Base-by-base conservation (phyloP, 2,888 invertebrate genomes). In the Autographa pulchrina region DNA sequence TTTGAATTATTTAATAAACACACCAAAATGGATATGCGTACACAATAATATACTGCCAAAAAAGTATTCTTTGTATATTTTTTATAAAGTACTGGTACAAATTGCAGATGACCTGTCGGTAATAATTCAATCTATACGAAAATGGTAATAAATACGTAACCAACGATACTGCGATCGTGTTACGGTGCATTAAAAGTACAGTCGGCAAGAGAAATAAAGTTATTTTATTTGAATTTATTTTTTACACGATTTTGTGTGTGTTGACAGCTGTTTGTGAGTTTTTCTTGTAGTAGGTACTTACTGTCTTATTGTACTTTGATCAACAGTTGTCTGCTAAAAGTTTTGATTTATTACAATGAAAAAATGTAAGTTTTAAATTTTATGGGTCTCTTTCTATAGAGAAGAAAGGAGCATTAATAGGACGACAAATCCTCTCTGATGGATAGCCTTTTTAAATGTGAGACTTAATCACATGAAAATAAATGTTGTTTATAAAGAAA, bases 101-200 rank as follows among this genome's bases (percentile, higher is more conserved):
- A 72, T 74, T 58, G 83, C 77, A 72, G 83, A 75, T 70, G 68
- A 61, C 35, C 66, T 72, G 69, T 67, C 68, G 72, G 73, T 81
- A 82, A 84, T 81, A 82, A 84, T 84, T 84, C 77, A 81, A 84
- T 80, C 77, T 78, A 75, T 75, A 75, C 74, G 75, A 84, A 80
- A 82, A 78, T 77, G 77, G 78, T 74, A 73, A 71, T 84, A 84
- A 82, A 80, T 80, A 65, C 80, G 70, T 76, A 71, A 68, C 75
- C 72, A 80, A 77, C 74, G 74, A 78, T 82, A 82, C 75, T 66
- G 56, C 72, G 64, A 67, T 70, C 68, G 60, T 63, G 79, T 74
- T 84, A 75, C 75, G 74, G 80, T 84, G 77, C 62, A 70, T 73
- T 77, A 67, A 2, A 58, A 9, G 74, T 83, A 83, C 66, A 25